Conservation (phyloP, 2,797 vertebrate genomes). For the Coregonus ussuriensis region DNA sequence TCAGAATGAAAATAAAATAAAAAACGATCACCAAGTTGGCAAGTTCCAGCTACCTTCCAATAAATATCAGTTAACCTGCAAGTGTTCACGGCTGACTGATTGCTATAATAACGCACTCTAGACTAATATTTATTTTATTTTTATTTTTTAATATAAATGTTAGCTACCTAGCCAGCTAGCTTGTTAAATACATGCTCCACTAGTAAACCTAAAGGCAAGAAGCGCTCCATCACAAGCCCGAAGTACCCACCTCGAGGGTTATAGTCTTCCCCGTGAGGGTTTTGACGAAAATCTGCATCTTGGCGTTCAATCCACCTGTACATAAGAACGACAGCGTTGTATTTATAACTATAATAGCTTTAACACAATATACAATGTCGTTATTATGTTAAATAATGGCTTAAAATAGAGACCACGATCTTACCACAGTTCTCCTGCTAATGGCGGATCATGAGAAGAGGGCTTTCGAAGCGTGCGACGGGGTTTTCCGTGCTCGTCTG, state of each 20-base stretch:
- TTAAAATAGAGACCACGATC: slow-evolving; percentile 45
- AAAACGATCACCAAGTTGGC: background rate
- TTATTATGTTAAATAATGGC: background rate
- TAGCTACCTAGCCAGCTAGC: too few species aligned
- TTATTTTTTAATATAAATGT: too few species aligned
- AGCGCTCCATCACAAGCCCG: slow-evolving; percentile 5
- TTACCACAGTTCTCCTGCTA: slow-evolving; percentile 72
- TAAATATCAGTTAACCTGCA: background rate
- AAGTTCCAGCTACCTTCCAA: background rate
- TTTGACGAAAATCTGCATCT: slow-evolving; percentile 97
- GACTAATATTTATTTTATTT: too few species aligned
- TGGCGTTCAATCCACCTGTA: slow-evolving; percentile 73
- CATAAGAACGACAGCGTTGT: background rate
- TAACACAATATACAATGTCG: rapidly evolving
- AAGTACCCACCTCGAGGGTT: slow-evolving; percentile 87
- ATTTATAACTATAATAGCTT: rapidly evolving
- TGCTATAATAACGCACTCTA: background rate
- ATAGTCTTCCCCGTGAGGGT: slow-evolving; percentile 97
- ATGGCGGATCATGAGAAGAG: slow-evolving; percentile 88
- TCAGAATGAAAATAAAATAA: background rate
- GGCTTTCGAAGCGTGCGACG: slow-evolving; percentile 52
- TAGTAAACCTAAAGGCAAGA: background rate
- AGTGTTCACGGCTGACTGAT: background rate
- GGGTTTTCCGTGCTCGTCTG: slow-evolving; percentile 73
- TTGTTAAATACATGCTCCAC: background rate